Conservation (phyloP, 1,140 invertebrate species). For the Dendroctonus ponderosae region DNA sequence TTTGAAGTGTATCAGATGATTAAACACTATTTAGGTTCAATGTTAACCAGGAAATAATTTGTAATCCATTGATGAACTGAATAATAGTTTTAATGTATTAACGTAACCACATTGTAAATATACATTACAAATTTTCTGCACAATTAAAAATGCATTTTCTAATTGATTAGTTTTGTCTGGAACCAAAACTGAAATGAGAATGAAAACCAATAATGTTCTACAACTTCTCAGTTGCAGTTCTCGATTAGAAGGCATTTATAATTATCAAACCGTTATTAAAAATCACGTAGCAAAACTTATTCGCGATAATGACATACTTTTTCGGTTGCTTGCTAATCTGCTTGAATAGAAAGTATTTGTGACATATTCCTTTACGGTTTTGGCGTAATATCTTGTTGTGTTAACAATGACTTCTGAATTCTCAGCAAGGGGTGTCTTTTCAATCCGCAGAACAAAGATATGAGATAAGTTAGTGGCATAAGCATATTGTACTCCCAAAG, state of each 20-base stretch:
- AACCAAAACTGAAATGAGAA: not conserved
- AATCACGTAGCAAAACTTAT: too few species aligned
- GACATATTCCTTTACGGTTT: slow-evolving; percentile 13
- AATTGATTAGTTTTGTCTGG: too few species aligned
- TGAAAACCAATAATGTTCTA: not conserved
- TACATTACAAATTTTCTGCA: too few species aligned
- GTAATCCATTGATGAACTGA: not conserved
- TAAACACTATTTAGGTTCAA: too few species aligned
- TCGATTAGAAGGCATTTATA: too few species aligned
- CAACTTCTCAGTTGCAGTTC: not conserved
- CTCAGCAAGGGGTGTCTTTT: slow-evolving; percentile 18
- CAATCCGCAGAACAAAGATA: slow-evolving; percentile 30
- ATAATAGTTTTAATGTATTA: too few species aligned
- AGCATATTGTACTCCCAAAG: slow-evolving; percentile 27
- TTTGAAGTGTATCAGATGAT: too few species aligned
- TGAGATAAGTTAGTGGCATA: slow-evolving; percentile 29
- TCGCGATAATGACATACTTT: too few species aligned
- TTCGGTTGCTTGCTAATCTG: too few species aligned
- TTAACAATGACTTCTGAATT: slow-evolving; percentile 23
- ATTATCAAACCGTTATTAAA: too few species aligned
- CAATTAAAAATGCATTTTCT: too few species aligned
- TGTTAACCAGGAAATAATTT: not conserved
- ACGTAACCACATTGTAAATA: too few species aligned
- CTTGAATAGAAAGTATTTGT: not conserved
- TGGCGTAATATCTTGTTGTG: slow-evolving; percentile 23